Percentiles rank a stretch among this genome's conserved stretches.
phyloP scores from a whole-genome alignment of 1,140 invertebrate genomes.

The Rhynchophorus ferrugineus region DNA sequence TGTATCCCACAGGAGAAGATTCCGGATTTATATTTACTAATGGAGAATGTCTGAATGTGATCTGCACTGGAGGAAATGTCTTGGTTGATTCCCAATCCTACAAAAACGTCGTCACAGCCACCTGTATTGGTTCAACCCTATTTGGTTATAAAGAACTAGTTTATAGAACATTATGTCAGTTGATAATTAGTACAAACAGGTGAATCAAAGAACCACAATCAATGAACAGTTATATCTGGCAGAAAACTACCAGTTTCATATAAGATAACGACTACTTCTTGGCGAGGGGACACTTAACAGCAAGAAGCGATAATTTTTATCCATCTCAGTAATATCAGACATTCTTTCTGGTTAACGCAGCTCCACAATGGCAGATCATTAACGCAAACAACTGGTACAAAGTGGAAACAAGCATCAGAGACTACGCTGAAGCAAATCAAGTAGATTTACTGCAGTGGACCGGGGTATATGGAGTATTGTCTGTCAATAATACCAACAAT shows the following conservation, averaged over 20 bases:
- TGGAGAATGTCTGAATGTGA: background rate
- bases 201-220: slow-evolving; percentile 32
- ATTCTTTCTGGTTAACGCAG: slow-evolving; percentile 49
- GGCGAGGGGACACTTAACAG: slow-evolving; percentile 58
- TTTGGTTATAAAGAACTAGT: slow-evolving; percentile 27
- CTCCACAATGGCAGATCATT: slow-evolving; percentile 51
- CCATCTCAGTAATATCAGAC: slow-evolving; percentile 55
- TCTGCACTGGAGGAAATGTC: background rate
- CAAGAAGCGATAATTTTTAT: slow-evolving; percentile 57
- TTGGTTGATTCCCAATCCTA: background rate
- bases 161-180: slow-evolving; percentile 32
- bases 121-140: background rate
- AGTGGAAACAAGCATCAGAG: slow-evolving; percentile 42
- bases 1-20: background rate
- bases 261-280: slow-evolving; percentile 47
- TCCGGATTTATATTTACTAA: background rate
- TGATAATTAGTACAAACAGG: slow-evolving; percentile 29
- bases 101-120: background rate
- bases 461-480: slow-evolving; percentile 47
- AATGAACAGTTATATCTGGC: slow-evolving; percentile 32
- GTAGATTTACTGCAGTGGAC: slow-evolving; percentile 47
- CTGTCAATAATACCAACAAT: slow-evolving; percentile 35
- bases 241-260: slow-evolving; percentile 30
- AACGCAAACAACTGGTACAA: slow-evolving; percentile 50
- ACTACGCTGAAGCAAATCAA: slow-evolving; percentile 32